Evolutionary conservation across 2,113 vertebrate genomes (phyloP).

Genomic region (Polypterus senegalus): DNA sequence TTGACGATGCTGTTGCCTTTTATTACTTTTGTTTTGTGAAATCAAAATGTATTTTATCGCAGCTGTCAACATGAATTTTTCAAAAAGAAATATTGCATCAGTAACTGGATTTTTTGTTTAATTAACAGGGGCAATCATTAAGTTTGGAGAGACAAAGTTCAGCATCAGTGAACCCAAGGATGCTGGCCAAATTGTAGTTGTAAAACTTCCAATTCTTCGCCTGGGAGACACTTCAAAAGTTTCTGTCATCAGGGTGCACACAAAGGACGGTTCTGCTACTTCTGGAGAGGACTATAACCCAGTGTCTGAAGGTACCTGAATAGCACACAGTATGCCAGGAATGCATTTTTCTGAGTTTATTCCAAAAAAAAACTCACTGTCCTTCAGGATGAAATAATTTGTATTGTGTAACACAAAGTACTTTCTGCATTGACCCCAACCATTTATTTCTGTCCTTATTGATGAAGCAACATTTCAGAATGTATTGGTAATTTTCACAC

Average conservation of each 20-base stretch:
- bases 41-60: not conserved
- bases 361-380: too few species aligned
- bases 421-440: too few species aligned
- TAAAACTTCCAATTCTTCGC: conserved; percentile 73
- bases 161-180: conserved; percentile 74
- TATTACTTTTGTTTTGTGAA: not conserved
- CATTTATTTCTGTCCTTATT: too few species aligned
- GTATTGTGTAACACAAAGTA: too few species aligned
- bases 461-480: too few species aligned
- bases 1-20: not conserved
- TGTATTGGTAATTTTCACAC: too few species aligned
- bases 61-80: not conserved
- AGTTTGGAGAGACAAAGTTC: conserved; percentile 65
- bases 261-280: conserved; percentile 81
- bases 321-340: not conserved
- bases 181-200: conserved; percentile 42
- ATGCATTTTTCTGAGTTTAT: too few species aligned
- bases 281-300: conserved; percentile 90
- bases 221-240: conserved; percentile 78
- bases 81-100: not conserved
- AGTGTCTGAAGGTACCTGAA: conserved; percentile 66
- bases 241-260: conserved; percentile 82
- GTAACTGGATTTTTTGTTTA: conserved; percentile 13
- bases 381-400: too few species aligned
- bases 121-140: conserved; percentile 70